A percentile compares a stretch with the other conserved stretches of the same genome.
Evolutionary conservation across 2,888 invertebrate genomes (phyloP).

Genomic region (Acanthosepion lycidas): DNA sequence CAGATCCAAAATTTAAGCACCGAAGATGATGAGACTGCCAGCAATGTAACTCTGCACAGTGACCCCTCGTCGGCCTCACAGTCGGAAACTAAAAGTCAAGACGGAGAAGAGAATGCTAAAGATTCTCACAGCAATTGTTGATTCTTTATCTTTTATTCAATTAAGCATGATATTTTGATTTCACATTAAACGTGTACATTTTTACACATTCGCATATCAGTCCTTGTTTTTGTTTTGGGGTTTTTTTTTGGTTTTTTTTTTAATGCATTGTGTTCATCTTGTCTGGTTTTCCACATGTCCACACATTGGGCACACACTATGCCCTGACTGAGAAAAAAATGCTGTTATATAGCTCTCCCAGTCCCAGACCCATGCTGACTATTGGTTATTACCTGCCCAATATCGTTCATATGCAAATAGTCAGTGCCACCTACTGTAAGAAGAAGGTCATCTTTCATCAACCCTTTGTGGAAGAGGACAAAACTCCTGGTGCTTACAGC

Average conservation of each 20-base stretch:
- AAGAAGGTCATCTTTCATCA: too few species aligned
- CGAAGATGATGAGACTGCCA: neutral
- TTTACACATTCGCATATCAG: neutral
- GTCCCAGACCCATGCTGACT: too few species aligned
- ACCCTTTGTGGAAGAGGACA: too few species aligned
- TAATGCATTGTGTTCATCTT: neutral
- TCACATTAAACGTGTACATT: neutral
- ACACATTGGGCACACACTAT: too few species aligned
- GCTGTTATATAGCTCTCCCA: too few species aligned
- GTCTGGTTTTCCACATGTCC: too few species aligned
- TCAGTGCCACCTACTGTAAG: too few species aligned
- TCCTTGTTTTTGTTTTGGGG: neutral
- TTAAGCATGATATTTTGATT: neutral
- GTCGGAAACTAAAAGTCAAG: neutral
- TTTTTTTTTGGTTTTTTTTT: neutral
- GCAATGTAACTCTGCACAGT: neutral
- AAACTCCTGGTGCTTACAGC: too few species aligned
- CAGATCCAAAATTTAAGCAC: neutral
- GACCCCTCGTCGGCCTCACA: neutral
- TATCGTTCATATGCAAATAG: too few species aligned
- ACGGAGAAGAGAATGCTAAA: neutral
- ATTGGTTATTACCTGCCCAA: too few species aligned
- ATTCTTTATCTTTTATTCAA: neutral
- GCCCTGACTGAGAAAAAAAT: too few species aligned
- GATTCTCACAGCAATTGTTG: neutral